These are phyloP conservation scores for Myrmecobius fasciatus DNA, from an alignment of 2,113 vertebrate genomes.

Conservation along the genomic window DNA sequence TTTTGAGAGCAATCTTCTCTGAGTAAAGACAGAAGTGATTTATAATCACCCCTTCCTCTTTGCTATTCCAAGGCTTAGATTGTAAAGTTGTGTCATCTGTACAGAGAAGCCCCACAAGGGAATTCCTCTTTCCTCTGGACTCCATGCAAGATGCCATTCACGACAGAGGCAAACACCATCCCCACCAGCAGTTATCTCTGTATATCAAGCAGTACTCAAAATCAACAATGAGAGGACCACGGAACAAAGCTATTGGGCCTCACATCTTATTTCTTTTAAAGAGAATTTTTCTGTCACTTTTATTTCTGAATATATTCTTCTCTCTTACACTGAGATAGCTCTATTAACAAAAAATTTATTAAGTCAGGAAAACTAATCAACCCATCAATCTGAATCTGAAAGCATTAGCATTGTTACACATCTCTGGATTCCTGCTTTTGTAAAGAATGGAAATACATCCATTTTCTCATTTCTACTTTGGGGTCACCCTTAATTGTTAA, in stretches of 20 bases:
- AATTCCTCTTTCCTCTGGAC: background rate
- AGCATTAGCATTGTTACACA: background rate
- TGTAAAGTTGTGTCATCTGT: background rate
- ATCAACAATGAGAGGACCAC: background rate
- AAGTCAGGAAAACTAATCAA: background rate
- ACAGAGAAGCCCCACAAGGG: background rate
- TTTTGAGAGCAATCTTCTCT: background rate
- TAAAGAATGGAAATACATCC: background rate
- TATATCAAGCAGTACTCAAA: background rate
- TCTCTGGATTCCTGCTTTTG: background rate
- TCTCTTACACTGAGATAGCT: background rate
- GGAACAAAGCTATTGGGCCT: background rate
- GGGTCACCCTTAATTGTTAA: background rate
- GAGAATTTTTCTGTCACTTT: background rate
- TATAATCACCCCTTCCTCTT: background rate
- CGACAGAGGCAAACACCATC: background rate
- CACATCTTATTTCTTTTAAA: background rate
- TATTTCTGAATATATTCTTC: background rate
- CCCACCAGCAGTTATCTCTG: background rate
- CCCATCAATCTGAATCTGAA: background rate
- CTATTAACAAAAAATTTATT: background rate
- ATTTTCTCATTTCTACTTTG: background rate
- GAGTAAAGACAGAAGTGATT: background rate
- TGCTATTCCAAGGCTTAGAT: background rate
- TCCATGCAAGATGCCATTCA: background rate